A percentile compares a stretch with the other conserved stretches of the same genome.
Evolutionary conservation across 1,140 invertebrate species (phyloP).

Genomic region (Phenacoccus solenopsis): DNA sequence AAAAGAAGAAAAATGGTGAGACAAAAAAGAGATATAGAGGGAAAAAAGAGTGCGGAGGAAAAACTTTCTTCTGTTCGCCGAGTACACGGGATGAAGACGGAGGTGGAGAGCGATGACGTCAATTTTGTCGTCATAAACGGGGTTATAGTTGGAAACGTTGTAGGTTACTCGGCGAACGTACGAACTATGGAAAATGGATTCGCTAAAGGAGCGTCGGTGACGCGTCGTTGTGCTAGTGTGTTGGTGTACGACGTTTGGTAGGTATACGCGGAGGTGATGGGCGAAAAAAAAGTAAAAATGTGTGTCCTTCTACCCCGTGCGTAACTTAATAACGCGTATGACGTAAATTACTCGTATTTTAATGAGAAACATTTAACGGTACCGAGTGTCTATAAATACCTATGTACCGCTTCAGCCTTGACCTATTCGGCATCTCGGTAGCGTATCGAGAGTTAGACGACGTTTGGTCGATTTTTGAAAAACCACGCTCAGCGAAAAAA

Average conservation of each 20-base stretch:
- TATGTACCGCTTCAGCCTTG: not conserved
- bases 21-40: too few species aligned
- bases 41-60: too few species aligned
- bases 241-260: not conserved
- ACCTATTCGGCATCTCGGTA: not conserved
- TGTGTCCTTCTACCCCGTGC: not conserved
- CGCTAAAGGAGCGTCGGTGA: not conserved
- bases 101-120: not conserved
- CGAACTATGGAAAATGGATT: not conserved
- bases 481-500: too few species aligned
- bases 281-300: slow-evolving; percentile 3
- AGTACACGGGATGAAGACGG: too few species aligned
- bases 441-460: too few species aligned
- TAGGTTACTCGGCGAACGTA: not conserved
- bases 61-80: too few species aligned
- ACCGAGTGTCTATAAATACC: not conserved
- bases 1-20: too few species aligned
- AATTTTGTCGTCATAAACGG: slow-evolving; percentile 2
- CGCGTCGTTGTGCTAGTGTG: not conserved
- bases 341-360: not conserved
- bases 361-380: slow-evolving; percentile 2
- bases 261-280: not conserved
- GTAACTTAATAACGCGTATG: slow-evolving; percentile 1
- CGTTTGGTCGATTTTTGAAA: too few species aligned
- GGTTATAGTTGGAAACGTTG: not conserved